Base-by-base conservation (phyloP, 2,113 vertebrate species). In the Callospermophilus lateralis region DNA sequence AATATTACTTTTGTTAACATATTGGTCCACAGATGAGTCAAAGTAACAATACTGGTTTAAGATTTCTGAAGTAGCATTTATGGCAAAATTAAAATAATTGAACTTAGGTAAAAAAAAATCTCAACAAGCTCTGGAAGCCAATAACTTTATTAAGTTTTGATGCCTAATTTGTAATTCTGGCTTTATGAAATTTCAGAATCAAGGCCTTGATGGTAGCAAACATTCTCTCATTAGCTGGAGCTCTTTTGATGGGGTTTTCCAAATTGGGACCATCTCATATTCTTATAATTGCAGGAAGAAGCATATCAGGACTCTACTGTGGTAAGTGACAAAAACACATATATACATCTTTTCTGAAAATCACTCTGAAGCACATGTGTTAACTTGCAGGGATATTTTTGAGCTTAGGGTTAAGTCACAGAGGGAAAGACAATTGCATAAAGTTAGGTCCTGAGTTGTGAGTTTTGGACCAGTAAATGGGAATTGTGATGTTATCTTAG, bases 161-260 rank as follows among this genome's bases (percentile, higher is more conserved):
- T 93, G 74, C 58, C 88, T 22, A 97, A 93, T 26, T 96, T 93
- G 72, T 79, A 91, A 55, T 76, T 3, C 32, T 90, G 95, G 42
- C 16, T 92, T 97, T 97, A 96, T 97, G 92, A 95, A 94, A 70
- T 98, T 98, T 97, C 99, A 99, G 99, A 98, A 98, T 99, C 77
- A 99, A 99, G 98, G 99, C 99, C 58, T 99, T 99, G 99, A 93
- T 99, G 97, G 97, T 98, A 94, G 96, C 99, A 94, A 99, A 99
- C 0, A 5, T 99, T 84, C 98, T 99, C 84, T 99, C 99, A 10
- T n/a, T 99, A 13, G 78, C 37, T 11, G 99, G 99, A 93, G 99
- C 99, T 79, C 98, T 99, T n/a, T 98, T 99, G 70, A 99, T 99
- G 99, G 99, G 98, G 3, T 97, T 99, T 93, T 99, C 99, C 0